These are phyloP conservation scores for Anableps anableps DNA, from an alignment of 2,797 vertebrate genomes.

Conservation along the genomic window DNA sequence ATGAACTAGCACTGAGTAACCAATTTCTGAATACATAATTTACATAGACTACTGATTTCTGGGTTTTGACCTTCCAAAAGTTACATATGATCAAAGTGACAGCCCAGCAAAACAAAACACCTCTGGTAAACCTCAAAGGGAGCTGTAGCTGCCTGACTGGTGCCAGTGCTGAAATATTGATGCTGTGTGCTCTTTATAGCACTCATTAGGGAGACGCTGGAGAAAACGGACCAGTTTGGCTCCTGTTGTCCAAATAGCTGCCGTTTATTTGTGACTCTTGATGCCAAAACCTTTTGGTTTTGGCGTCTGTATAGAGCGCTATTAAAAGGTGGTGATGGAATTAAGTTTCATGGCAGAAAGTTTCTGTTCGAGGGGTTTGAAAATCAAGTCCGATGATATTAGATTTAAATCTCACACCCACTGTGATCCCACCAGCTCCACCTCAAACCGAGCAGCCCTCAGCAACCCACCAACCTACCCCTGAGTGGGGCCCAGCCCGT, in stretches of 20 bases:
- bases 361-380: neutral
- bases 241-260: conserved; percentile 43
- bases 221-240: conserved; percentile 66
- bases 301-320: neutral
- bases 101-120: conserved; percentile 61
- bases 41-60: conserved; percentile 4
- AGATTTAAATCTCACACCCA: conserved; percentile 20
- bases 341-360: neutral
- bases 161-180: conserved; percentile 75
- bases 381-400: conserved; percentile 2
- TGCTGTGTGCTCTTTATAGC: conserved; percentile 60
- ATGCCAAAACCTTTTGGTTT: neutral
- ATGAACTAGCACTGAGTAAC: neutral
- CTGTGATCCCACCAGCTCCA: conserved; percentile 25
- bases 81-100: conserved; percentile 31
- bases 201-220: conserved; percentile 67
- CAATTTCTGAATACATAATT: conserved; percentile 3
- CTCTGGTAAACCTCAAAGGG: conserved; percentile 59
- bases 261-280: conserved; percentile 50
- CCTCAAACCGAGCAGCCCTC: conserved; percentile 28
- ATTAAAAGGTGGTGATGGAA: neutral
- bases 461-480: conserved; percentile 19
- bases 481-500: conserved; percentile 51
- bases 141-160: conserved; percentile 47
- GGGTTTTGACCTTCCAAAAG: conserved; percentile 17